Evolutionary conservation across 2,797 vertebrate genomes (phyloP), one percentile per base, ranked within the genome.

Genomic region (Anomalospiza imberbis): DNA sequence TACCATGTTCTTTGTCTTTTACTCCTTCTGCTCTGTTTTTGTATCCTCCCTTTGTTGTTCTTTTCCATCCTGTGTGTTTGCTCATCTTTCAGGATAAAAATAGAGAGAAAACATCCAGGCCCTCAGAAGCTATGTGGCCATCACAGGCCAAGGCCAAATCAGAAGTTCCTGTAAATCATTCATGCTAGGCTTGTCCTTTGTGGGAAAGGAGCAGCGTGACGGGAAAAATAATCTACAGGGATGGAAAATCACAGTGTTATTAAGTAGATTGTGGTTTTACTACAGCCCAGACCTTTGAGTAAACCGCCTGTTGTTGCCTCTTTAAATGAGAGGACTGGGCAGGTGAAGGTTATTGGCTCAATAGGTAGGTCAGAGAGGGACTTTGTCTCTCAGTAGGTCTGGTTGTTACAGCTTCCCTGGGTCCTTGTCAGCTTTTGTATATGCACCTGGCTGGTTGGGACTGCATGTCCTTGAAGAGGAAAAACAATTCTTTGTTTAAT

Each of bases 1-100:
- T 60, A 20, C 42, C 7, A 10, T 47, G 22, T 50, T 88, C 44
- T 80, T 79, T 71, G 20, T 63, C 12, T 77, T 78, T 75, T 70
- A 15, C 26, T 91, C 15, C 22, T 82, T 12, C 22, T 62, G 13
- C 54, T 47, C 38, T 66, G 29, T 17, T 89, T 85, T 80, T 68
- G 10, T 80, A 89, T 87, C 42, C 13, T 92, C 12, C 28, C 12
- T 38, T 38, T 63, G 44, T 61, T 82, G 21, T 57, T 85, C 20
- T 72, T 42, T 92, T 50, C 26, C 55, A 32, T 77, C 13, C n/a
- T 72, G 5, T 45, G 24, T 78, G 26, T 93, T 89, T 88, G 55
- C 48, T 83, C 44, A 29, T 92, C 81, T 91, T 93, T 66, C 54
- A 88, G 60, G 50, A 85, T 91, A 91, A 89, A 93, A 93, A 71